Evolutionary conservation across 2,113 vertebrate species (phyloP), one percentile per base, ranked within the genome.

Genomic region (Falcunculus frontatus): DNA sequence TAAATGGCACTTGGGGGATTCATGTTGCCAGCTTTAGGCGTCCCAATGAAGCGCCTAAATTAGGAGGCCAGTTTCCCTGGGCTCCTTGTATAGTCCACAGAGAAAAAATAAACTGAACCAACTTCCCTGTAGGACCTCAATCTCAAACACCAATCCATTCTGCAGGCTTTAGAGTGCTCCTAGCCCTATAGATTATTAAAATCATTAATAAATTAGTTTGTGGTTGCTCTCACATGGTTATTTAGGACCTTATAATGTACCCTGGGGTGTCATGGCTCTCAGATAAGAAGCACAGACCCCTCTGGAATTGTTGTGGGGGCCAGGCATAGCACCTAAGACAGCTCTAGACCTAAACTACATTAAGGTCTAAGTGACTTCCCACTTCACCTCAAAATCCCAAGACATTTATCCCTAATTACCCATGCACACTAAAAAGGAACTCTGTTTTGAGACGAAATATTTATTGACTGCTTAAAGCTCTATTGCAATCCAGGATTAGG

Each of bases 401-500:
- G 64, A 76, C 69, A 18, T 87, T 94, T 89, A 27, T 82, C 29
- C 83, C 84, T 70, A 77, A 84, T 70, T 90, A 86, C 16, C 47
- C 50, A 26, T 47, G 27, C 27, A 70, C 26, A n/a, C 13, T 93
- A 72, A 75, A 95, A 95, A 74, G 60, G 39, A 90, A 11, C 44
- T 92, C 94, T 84, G 30, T 90, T 95, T 90, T 67, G 69, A 78
- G 44, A 16, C 80, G 86, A 65, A 63, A 47, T 75, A 67, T 92
- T 94, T 81, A 87, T 20, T 75, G 88, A 74, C 79, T 92, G 72
- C 47, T 60, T 90, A 86, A 92, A 92, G 68, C 64, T 81, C 76
- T 78, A 23, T 55, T 89, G 44, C 86, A 80, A 29, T 55, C 59
- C 64, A 56, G 83, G 90, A 95, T 97, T 97, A 95, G 47, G 60